These are phyloP conservation scores for Cherax quadricarinatus DNA, from an alignment of 1,140 invertebrate species.

Conservation along the genomic window DNA sequence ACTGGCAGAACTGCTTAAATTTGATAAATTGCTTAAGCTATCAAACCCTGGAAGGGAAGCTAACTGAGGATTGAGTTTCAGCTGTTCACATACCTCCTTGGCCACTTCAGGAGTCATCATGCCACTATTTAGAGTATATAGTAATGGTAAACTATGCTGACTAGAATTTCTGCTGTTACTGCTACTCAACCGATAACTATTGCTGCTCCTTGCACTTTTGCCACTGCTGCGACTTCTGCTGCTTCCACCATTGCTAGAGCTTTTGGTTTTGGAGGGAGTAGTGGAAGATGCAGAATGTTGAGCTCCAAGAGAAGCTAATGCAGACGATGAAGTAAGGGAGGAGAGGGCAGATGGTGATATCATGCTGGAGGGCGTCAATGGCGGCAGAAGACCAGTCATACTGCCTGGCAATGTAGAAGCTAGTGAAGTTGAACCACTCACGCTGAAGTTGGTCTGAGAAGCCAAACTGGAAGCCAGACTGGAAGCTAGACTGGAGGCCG, in stretches of 20 bases:
- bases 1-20: constrained; percentile 31
- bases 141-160: constrained; percentile 49
- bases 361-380: constrained; percentile 47
- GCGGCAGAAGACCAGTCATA: constrained; percentile 40
- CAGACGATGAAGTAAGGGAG: constrained; percentile 30
- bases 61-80: constrained; percentile 50
- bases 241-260: constrained; percentile 27
- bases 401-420: constrained; percentile 27
- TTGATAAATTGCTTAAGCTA: constrained; percentile 44
- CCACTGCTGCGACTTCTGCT: constrained; percentile 36
- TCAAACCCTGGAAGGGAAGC: constrained; percentile 40
- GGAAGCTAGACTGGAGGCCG: constrained; percentile 23
- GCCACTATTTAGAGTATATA: constrained; percentile 50
- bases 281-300: constrained; percentile 42
- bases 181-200: neutral
- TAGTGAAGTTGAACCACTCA: constrained; percentile 17
- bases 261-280: constrained; percentile 19
- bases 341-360: constrained; percentile 53
- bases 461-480: constrained; percentile 31
- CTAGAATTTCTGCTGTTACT: constrained; percentile 54
- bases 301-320: constrained; percentile 50
- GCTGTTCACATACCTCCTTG: constrained; percentile 49
- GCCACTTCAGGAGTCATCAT: constrained; percentile 51
- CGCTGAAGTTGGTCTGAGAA: constrained; percentile 28
- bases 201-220: constrained; percentile 24